Percentiles rank a stretch among this genome's conserved stretches.
These are phyloP conservation scores for Caloenas nicobarica DNA, from an alignment of 2,113 vertebrate genomes.

Conservation along the genomic window DNA sequence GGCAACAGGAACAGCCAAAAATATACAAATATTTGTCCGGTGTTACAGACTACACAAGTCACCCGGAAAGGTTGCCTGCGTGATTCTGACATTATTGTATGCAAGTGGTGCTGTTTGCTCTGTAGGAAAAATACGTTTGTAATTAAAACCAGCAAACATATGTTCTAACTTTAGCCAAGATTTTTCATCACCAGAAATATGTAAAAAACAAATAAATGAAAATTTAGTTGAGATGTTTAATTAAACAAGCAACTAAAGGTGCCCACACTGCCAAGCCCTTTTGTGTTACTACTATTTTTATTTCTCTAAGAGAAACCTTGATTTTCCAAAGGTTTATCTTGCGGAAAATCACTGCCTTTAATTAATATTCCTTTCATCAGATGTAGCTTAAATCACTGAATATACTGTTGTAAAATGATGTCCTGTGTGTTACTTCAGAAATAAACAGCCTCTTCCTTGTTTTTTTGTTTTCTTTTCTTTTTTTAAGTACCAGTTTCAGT, in stretches of 20 bases:
- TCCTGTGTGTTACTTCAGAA: constrained; percentile 63
- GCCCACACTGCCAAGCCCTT: background rate
- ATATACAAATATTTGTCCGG: background rate
- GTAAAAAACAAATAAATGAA: background rate
- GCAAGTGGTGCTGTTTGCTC: background rate
- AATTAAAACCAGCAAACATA: constrained; percentile 3
- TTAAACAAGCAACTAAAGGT: background rate
- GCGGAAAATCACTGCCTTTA: constrained; percentile 54
- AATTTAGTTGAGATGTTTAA: background rate
- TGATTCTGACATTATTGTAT: background rate
- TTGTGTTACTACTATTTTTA: constrained; percentile 27
- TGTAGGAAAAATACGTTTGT: background rate
- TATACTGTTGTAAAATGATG: constrained; percentile 35
- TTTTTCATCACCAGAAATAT: background rate
- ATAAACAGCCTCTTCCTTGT: constrained; percentile 58
- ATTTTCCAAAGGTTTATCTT: constrained; percentile 65
- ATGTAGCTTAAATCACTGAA: constrained; percentile 31
- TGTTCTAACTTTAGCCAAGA: background rate
- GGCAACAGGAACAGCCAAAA: background rate
- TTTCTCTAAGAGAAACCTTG: constrained; percentile 49
- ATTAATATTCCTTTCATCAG: constrained; percentile 60
- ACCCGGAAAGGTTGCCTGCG: background rate
- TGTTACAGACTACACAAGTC: background rate
- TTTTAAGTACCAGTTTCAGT: background rate
- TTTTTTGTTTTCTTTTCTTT: background rate